phyloP scores from a whole-genome alignment of 2,888 invertebrate species.

The Nemotelus nigrinus region DNA sequence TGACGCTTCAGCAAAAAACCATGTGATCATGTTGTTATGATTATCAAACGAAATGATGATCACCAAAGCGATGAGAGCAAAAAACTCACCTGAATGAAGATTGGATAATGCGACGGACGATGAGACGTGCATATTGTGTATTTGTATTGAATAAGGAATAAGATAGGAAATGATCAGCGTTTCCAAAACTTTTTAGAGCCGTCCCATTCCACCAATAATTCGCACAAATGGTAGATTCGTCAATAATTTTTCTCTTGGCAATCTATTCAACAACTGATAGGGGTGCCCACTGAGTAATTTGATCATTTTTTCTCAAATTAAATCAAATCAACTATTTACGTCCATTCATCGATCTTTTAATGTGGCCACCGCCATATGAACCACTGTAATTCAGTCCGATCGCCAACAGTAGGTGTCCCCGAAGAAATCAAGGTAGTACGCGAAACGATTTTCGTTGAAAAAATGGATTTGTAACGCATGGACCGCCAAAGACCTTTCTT shows the following conservation, averaged over 20 bases:
- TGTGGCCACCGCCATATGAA: too few species aligned
- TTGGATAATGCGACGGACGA: not conserved
- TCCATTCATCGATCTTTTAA: too few species aligned
- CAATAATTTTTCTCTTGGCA: too few species aligned
- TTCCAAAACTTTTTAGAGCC: not conserved
- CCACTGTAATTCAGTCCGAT: not conserved
- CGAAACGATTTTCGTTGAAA: constrained; percentile 30
- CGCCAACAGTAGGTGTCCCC: not conserved
- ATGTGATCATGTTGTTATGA: constrained; percentile 41
- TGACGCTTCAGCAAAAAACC: not conserved
- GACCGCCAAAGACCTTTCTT: constrained; percentile 30
- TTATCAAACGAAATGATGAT: constrained; percentile 36
- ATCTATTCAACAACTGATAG: too few species aligned
- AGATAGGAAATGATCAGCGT: not conserved
- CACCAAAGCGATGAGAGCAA: constrained; percentile 9
- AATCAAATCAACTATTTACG: too few species aligned
- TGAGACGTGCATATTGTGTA: not conserved
- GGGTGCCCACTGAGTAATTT: too few species aligned
- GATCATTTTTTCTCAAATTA: too few species aligned
- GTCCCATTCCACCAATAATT: too few species aligned
- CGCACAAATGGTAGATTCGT: too few species aligned
- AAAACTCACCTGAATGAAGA: not conserved
- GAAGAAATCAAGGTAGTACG: not conserved
- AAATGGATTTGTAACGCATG: constrained; percentile 38
- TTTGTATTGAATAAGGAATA: not conserved